Evolutionary conservation across 2,797 vertebrate species (phyloP).

Genomic region (Emydoidea blandingii): DNA sequence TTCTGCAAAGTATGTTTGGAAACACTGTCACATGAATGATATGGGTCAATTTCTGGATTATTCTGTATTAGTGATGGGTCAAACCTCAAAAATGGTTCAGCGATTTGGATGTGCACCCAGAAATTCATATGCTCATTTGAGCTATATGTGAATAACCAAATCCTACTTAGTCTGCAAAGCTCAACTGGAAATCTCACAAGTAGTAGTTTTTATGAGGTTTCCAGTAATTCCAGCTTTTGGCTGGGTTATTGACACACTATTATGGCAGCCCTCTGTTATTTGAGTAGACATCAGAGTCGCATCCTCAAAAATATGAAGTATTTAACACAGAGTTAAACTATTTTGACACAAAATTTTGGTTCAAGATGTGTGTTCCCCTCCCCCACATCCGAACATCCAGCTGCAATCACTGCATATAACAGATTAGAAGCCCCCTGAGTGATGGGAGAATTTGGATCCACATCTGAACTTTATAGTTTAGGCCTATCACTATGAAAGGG

Average conservation of each 20-base stretch:
- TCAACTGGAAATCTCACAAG: constrained; percentile 2
- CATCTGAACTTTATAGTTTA: neutral
- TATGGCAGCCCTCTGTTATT: constrained; percentile 36
- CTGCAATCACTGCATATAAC: constrained; percentile 25
- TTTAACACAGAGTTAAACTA: constrained; percentile 61
- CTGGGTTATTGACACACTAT: constrained; percentile 34
- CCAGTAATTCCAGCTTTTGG: constrained; percentile 51
- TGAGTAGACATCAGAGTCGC: constrained; percentile 52
- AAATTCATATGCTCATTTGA: constrained; percentile 43
- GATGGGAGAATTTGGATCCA: neutral
- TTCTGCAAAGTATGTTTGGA: constrained; percentile 2
- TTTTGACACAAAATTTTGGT: constrained; percentile 27
- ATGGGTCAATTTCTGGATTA: neutral
- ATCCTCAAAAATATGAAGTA: constrained; percentile 46
- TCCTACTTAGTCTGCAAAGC: constrained; percentile 44
- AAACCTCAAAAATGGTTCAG: constrained; percentile 9
- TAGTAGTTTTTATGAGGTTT: constrained; percentile 50
- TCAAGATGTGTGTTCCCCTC: constrained; percentile 3
- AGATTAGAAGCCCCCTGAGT: neutral
- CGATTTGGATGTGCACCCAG: neutral
- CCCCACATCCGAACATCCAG: constrained; percentile 51
- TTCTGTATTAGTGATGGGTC: neutral
- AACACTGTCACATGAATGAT: neutral
- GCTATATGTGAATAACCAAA: constrained; percentile 35
- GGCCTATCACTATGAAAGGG: neutral